Evolutionary conservation across 2,797 vertebrate species (phyloP).

Genomic region (Rhabdophis nuchalis): DNA sequence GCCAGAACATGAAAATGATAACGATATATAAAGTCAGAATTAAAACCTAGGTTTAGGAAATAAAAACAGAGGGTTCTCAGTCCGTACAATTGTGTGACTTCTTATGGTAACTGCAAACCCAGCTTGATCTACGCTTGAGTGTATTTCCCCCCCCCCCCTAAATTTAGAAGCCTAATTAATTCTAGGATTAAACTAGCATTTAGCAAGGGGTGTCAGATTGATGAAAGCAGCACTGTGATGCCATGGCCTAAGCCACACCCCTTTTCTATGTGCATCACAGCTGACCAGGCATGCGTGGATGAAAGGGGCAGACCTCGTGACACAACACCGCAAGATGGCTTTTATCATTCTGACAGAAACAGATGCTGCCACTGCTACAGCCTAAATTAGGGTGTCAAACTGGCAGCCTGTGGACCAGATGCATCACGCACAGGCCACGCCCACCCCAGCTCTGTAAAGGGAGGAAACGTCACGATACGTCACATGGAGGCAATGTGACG

Average conservation of each 20-base stretch:
- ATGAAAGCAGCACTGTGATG: neutral
- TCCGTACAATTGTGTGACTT: neutral
- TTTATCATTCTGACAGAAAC: neutral
- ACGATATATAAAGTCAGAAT: neutral
- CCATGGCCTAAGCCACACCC: neutral
- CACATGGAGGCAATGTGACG: accelerated
- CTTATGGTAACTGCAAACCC: neutral
- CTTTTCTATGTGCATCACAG: neutral
- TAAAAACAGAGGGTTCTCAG: neutral
- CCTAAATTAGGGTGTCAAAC: neutral
- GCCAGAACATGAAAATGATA: neutral
- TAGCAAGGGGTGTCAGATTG: neutral
- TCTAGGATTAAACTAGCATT: neutral
- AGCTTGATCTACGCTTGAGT: neutral
- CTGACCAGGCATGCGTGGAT: neutral
- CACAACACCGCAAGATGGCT: neutral
- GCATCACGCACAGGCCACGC: no score
- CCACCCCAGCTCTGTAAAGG: no score
- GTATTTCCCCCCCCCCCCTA: accelerated
- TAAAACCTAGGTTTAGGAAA: neutral
- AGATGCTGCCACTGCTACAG: neutral
- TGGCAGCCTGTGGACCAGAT: no score
- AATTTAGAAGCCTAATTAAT: neutral
- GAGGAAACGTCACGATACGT: no score
- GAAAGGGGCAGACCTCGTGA: neutral